Evolutionary conservation across 1,140 invertebrate species (phyloP).

Genomic region (Cydia fagiglandana): DNA sequence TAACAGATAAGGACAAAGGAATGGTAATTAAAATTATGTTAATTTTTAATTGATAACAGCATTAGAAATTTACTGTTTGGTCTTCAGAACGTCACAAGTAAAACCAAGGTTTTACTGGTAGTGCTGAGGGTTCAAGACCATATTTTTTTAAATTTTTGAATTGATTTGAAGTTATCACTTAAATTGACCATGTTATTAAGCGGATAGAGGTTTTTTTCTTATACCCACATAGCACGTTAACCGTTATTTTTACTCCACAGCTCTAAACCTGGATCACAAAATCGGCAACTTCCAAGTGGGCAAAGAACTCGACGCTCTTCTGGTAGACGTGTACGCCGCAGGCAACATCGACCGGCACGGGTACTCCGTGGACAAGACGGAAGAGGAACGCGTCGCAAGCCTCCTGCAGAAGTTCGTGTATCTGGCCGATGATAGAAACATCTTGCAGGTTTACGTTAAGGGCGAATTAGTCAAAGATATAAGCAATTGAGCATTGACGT

Average conservation of each 20-base stretch:
- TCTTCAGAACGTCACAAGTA: no score
- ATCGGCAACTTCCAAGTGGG: conserved; percentile 89
- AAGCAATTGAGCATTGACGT: conserved; percentile 20
- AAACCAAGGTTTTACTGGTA: no score
- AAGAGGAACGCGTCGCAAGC: conserved; percentile 74
- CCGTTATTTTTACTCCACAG: conserved; percentile 78
- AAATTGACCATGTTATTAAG: no score
- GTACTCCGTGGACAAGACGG: conserved; percentile 41
- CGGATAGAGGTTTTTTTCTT: neutral
- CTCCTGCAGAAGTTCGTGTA: conserved; percentile 90
- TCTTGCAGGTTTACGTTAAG: conserved; percentile 86
- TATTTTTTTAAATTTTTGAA: no score
- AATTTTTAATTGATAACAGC: no score
- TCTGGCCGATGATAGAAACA: conserved; percentile 91
- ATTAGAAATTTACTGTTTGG: no score
- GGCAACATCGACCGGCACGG: conserved; percentile 80
- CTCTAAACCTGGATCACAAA: conserved; percentile 84
- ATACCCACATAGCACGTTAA: neutral
- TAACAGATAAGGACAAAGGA: no score
- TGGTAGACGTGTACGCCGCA: conserved; percentile 82
- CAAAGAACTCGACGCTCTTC: conserved; percentile 92
- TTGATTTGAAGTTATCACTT: no score
- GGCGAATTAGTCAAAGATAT: conserved; percentile 79
- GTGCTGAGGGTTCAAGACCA: no score
- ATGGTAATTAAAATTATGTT: no score